phyloP scores from a whole-genome alignment of 2,797 vertebrate species.

The Manis javanica region DNA sequence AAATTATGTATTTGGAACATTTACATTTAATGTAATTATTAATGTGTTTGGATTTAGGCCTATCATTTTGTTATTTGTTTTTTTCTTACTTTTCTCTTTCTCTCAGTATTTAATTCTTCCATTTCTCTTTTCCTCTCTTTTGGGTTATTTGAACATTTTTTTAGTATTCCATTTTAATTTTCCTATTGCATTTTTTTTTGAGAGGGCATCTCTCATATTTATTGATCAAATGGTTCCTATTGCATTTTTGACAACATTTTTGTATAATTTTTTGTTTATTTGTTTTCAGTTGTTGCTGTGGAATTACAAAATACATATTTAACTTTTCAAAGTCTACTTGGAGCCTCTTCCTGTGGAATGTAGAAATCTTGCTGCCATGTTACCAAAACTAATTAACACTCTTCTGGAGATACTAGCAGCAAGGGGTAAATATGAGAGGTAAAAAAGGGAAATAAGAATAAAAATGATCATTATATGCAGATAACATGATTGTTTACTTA shows the following conservation, averaged over 20 bases:
- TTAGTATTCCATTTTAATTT: background rate
- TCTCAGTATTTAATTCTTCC: background rate
- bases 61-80: background rate
- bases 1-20: background rate
- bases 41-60: background rate
- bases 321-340: background rate
- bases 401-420: background rate
- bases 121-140: background rate
- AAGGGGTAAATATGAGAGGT: background rate
- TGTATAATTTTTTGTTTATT: background rate
- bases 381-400: background rate
- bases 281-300: background rate
- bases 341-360: background rate
- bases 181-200: background rate
- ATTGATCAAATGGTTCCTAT: background rate
- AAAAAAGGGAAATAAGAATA: background rate
- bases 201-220: too few relatives aligned
- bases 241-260: background rate
- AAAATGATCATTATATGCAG: constrained; percentile 29
- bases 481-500: background rate
- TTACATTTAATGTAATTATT: background rate
- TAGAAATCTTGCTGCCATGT: background rate
- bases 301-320: background rate
- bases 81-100: background rate
- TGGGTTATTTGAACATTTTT: background rate